Base-by-base conservation (phyloP, 2,113 vertebrate genomes). In the Saimiri boliviensis region DNA sequence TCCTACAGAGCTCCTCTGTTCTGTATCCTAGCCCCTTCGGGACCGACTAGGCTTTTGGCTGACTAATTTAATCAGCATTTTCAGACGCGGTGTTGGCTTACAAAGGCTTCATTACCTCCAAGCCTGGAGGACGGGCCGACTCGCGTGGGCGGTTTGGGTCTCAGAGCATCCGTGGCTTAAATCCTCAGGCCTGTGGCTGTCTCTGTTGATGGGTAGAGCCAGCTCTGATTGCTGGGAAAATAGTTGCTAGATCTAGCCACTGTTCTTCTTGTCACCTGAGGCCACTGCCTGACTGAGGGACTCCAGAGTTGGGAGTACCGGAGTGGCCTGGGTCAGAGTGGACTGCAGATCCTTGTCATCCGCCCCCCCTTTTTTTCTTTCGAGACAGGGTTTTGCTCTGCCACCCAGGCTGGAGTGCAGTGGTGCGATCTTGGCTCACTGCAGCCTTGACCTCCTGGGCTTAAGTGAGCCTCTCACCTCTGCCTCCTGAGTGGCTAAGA, bases 171-270 rank as follows among this genome's bases (percentile, higher is more conserved):
- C 47, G 0, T 25, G 0, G 1, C 74, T 73, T 42, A 17, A 1
- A 21, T 40, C 63, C 30, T 9, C 21, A 3, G 0, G 40, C 71
- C 7, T 0, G 2, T 0, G 42, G 2, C 3, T 4, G 32, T 71
- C 76, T 56, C 58, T 14, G 16, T 3, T 1, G 63, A 13, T 2
- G 80, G 83, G 3, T 6, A 12, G 2, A 14, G 1, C 56, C 17
- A 4, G 14, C 58, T 73, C 54, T 25, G n/a, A 32, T 30, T 1
- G 47, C 10, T 19, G n/a, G 42, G 58, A 21, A 37, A 12, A 5
- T 19, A 2, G 35, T 60, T 27, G 20, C 14, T 0, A 21, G 17
- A 11, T 27, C 49, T 35, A 49, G 13, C 16, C 30, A 42, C 20
- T 9, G 0, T 63, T 47, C 70, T 45, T 35, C 30, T 23, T 11